Percentiles rank a stretch among this genome's conserved stretches.
Conservation (phyloP, 2,797 vertebrate genomes). For the Silurus aristotelis region DNA sequence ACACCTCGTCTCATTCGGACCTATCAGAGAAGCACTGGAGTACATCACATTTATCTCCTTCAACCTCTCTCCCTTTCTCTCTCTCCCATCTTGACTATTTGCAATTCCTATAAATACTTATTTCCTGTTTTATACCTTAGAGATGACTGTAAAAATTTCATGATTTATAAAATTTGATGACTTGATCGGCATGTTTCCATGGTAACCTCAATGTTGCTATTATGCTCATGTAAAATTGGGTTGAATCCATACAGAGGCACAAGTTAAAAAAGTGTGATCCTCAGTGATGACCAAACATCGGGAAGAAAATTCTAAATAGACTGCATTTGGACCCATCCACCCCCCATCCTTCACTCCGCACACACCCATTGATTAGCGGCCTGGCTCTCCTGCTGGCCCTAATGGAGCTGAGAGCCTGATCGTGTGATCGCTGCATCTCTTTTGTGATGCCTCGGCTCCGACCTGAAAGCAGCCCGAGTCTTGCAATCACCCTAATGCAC, state of each 20-base stretch:
- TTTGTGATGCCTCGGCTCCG: slow-evolving; percentile 49
- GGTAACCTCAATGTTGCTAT: background rate
- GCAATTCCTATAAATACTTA: background rate
- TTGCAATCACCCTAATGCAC: slow-evolving; percentile 85
- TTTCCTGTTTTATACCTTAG: background rate
- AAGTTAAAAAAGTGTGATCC: background rate
- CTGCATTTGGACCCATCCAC: background rate
- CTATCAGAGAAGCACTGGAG: slow-evolving; percentile 28
- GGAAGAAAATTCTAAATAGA: background rate
- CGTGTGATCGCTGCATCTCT: slow-evolving; percentile 64
- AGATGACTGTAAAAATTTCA: too few species aligned
- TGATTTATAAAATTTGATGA: too few species aligned
- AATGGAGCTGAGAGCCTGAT: slow-evolving; percentile 74
- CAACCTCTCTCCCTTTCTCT: background rate
- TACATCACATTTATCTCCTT: slow-evolving; percentile 35
- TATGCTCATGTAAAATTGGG: too few species aligned
- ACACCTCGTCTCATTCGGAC: slow-evolving; percentile 9
- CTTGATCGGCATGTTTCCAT: background rate
- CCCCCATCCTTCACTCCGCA: slow-evolving; percentile 35
- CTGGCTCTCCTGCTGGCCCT: slow-evolving; percentile 80
- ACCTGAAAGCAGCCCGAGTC: slow-evolving; percentile 68
- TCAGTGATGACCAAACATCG: background rate
- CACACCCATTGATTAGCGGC: slow-evolving; percentile 81
- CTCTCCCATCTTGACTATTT: background rate
- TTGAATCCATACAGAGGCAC: too few species aligned